A percentile compares a stretch with the other conserved stretches of the same genome.
Evolutionary conservation across 1,140 invertebrate species (phyloP).

Genomic region (Aphaenogaster floridana): DNA sequence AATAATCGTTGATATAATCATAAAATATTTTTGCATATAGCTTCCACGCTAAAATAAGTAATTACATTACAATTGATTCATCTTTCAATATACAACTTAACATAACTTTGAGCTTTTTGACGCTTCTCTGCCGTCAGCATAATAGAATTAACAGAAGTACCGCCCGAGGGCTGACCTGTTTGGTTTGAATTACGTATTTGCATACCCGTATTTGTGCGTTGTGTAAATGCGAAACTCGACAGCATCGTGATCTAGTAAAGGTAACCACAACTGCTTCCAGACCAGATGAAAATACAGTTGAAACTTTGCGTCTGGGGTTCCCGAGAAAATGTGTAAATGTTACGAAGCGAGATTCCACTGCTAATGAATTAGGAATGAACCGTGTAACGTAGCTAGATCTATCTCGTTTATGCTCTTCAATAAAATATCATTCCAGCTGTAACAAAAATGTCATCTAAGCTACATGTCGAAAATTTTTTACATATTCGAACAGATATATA

Average conservation of each 20-base stretch:
- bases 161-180: constrained; percentile 50
- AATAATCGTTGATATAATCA: neutral
- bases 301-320: constrained; percentile 61
- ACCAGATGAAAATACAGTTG: constrained; percentile 69
- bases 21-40: neutral
- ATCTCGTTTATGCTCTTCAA: constrained; percentile 7
- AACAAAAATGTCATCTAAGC: neutral
- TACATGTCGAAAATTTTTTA: neutral
- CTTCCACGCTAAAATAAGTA: neutral
- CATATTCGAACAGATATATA: neutral
- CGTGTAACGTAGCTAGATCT: neutral
- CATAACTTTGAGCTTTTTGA: constrained; percentile 56
- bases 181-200: constrained; percentile 70
- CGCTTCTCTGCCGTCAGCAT: constrained; percentile 15
- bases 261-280: constrained; percentile 57
- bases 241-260: constrained; percentile 47
- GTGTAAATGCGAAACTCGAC: constrained; percentile 70
- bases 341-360: constrained; percentile 61
- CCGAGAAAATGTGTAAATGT: constrained; percentile 72
- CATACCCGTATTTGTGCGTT: constrained; percentile 69
- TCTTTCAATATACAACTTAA: constrained; percentile 31
- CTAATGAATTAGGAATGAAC: constrained; percentile 71
- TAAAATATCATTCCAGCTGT: neutral
- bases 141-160: constrained; percentile 66
- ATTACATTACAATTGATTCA: constrained; percentile 16